Base-by-base conservation (phyloP, 2,888 invertebrate genomes). In the Drosophila suboccidentalis region DNA sequence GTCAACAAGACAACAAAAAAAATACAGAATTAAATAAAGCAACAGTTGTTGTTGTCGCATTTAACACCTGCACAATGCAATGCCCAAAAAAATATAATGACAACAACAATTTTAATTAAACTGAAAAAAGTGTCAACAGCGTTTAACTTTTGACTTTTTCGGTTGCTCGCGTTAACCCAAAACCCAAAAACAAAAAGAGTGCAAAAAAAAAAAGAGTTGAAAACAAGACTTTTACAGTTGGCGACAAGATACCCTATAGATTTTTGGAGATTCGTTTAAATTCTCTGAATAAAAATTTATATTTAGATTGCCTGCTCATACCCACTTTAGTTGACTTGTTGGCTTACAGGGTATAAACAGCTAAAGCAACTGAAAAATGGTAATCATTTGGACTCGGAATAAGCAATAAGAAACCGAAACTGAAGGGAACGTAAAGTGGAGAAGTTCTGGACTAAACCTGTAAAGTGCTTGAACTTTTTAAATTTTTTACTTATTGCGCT, bases 81-180 rank as follows among this genome's bases (percentile, higher is more conserved):
- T 64, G 53, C 58, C 53, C 62, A 78, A 80, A 74, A 47, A 51
- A 44, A 44, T 55, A 64, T 29, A 60, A 53, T 13, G 17, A 59
- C 41, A 61, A 61, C n/a, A 70, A 59, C 43, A 44, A 51, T 44
- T 61, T 67, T 66, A 80, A 77, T 81, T 77, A 80, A 82, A 64
- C 67, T 39, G 65, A 80, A 82, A 53, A 57, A 82, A 82, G 81
- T 81, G 81, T 84, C 84, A 82, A 81, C 78, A 76, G 49, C 71
- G 76, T 84, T 84, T 84, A 81, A 82, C 82, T 78, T 83, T 82
- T 80, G 82, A 82, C 82, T 83, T 70, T 77, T 75, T 50, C 51
- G 36, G 53, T 39, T 58, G 69, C 26, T 49, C 59, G 59, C 36
- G 43, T 50, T 36, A 54, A 54, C 32, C 55, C 26, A 69, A 57